These are phyloP conservation scores for Phasia obesa DNA, from an alignment of 2,888 invertebrate species.

Conservation along the genomic window DNA sequence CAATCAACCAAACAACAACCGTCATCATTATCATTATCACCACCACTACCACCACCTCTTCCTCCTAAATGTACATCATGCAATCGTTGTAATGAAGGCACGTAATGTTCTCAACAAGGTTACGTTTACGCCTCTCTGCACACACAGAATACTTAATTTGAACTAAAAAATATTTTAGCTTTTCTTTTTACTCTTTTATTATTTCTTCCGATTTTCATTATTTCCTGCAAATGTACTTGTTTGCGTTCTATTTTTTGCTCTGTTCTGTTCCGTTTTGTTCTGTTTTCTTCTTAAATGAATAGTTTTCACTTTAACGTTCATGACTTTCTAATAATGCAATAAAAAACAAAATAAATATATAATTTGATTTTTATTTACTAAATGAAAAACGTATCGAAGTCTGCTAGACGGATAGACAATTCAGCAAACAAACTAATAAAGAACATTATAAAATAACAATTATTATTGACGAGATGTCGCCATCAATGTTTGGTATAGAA, in stretches of 20 bases:
- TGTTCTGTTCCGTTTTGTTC: too few relatives aligned
- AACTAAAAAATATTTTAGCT: slow-evolving; percentile 28
- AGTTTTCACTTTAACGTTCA: slow-evolving; percentile 53
- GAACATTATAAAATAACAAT: slow-evolving; percentile 1
- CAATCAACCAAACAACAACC: neutral
- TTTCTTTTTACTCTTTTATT: slow-evolving; percentile 13
- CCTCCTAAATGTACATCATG: slow-evolving; percentile 53
- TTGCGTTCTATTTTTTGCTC: neutral
- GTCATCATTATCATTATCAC: neutral
- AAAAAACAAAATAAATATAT: slow-evolving; percentile 3
- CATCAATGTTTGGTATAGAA: slow-evolving; percentile 42
- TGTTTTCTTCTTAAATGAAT: slow-evolving; percentile 36
- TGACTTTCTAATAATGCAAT: slow-evolving; percentile 47
- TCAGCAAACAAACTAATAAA: slow-evolving; percentile 1
- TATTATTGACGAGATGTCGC: slow-evolving; percentile 57
- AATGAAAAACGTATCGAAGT: slow-evolving; percentile 43
- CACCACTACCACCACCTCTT: slow-evolving; percentile 45
- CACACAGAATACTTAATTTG: slow-evolving; percentile 48
- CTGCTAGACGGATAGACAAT: neutral
- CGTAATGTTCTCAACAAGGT: slow-evolving; percentile 67
- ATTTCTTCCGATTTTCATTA: slow-evolving; percentile 47
- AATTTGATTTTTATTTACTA: slow-evolving; percentile 54
- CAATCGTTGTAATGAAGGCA: slow-evolving; percentile 63
- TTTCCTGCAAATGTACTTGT: slow-evolving; percentile 35
- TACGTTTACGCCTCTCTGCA: slow-evolving; percentile 65